Percentiles rank a stretch among this genome's conserved stretches.
Evolutionary conservation across 2,888 invertebrate genomes (phyloP).

Genomic region (Machimus rusticus): DNA sequence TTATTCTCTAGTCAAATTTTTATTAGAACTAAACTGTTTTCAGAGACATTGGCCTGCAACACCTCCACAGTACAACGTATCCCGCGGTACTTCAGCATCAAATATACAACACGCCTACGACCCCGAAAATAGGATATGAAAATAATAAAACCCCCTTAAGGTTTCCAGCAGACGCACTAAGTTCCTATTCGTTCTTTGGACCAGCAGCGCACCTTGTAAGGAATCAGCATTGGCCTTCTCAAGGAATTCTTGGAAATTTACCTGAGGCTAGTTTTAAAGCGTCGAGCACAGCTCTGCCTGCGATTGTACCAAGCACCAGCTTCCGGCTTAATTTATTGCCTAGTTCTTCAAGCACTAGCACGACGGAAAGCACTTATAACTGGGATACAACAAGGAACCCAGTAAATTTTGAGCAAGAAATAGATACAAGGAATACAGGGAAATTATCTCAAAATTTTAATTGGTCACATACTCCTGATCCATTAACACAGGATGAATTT

Average conservation of each 20-base stretch:
- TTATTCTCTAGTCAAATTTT: background rate
- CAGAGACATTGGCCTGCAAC: background rate
- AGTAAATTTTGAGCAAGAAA: background rate
- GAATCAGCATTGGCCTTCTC: background rate
- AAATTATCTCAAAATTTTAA: background rate
- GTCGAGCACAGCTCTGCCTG: background rate
- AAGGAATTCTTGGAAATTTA: background rate
- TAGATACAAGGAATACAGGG: background rate
- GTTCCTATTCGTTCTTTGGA: background rate
- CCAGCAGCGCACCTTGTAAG: background rate
- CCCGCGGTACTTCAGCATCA: background rate
- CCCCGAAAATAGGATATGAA: background rate
- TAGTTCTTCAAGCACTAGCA: background rate
- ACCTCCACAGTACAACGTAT: background rate
- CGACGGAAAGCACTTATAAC: background rate
- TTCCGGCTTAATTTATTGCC: background rate
- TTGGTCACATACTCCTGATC: background rate
- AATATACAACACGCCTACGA: background rate
- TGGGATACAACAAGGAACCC: background rate
- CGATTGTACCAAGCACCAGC: background rate
- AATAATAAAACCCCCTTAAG: background rate
- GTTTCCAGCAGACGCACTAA: background rate
- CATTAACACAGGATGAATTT: background rate
- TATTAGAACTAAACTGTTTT: background rate
- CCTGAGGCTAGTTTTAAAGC: background rate